These are phyloP conservation scores for Centroberyx gerrardi DNA, from an alignment of 2,797 vertebrate species.

Conservation along the genomic window DNA sequence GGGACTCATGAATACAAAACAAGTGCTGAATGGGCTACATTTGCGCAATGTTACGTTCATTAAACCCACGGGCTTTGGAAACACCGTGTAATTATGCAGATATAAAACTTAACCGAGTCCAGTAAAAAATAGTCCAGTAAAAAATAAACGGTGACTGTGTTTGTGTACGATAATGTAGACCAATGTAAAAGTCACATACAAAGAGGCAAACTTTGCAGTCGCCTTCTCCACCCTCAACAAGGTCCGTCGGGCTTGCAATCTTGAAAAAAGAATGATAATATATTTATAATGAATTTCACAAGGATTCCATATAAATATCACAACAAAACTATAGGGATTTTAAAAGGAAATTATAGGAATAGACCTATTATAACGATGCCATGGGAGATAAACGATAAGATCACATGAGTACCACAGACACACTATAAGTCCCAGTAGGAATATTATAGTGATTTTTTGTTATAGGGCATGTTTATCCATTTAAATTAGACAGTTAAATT, in stretches of 20 bases:
- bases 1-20: conserved; percentile 77
- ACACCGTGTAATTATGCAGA: conserved; percentile 41
- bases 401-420: neutral
- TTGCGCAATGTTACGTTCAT: conserved; percentile 63
- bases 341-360: too few relatives aligned
- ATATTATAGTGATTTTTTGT: conserved; percentile 7
- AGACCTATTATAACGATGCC: too few relatives aligned
- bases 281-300: too few relatives aligned
- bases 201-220: conserved; percentile 7
- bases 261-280: too few relatives aligned
- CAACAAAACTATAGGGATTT: too few relatives aligned
- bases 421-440: neutral
- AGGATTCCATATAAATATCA: too few relatives aligned
- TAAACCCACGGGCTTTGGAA: conserved; percentile 52
- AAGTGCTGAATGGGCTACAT: conserved; percentile 67
- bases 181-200: neutral
- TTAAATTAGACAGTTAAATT: conserved; percentile 26
- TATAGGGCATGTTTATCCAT: conserved; percentile 6
- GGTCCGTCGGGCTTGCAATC: too few relatives aligned
- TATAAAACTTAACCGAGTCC: conserved; percentile 25
- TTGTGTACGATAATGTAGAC: conserved; percentile 5
- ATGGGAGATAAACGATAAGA: too few relatives aligned
- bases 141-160: neutral
- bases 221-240: neutral
- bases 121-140: neutral